Evolutionary conservation across 2,113 vertebrate genomes (phyloP).

Genomic region (Phrynosoma blainvillii): DNA sequence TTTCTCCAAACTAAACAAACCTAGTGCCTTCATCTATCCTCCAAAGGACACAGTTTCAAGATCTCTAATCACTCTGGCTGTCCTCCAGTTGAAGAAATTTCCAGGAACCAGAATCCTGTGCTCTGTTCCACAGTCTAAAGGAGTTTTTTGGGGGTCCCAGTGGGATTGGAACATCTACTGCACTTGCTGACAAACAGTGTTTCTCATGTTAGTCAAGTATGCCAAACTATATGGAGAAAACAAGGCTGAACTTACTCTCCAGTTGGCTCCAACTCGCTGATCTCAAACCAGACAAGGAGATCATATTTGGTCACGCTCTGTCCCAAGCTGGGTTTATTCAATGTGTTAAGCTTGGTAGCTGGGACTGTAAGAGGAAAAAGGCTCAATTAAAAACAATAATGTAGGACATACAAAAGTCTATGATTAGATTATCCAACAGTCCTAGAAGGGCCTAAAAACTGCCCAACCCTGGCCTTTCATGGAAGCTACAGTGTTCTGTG

Average conservation of each 20-base stretch:
- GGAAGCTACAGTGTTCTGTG: background rate
- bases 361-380: conserved; percentile 78
- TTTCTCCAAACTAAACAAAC: background rate
- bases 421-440: no score
- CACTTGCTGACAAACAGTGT: no score
- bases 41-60: background rate
- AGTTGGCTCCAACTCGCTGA: conserved; percentile 97
- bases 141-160: background rate
- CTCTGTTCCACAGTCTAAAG: background rate
- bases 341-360: conserved; percentile 95
- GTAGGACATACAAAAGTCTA: background rate
- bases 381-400: background rate
- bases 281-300: conserved; percentile 98
- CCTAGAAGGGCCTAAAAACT: background rate
- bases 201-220: background rate
- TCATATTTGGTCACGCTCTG: conserved; percentile 98
- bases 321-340: conserved; percentile 93
- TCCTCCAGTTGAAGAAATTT: background rate
- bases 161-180: accelerated
- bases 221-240: background rate
- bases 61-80: background rate
- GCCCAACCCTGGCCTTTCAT: background rate
- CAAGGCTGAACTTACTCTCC: conserved; percentile 89
- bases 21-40: background rate
- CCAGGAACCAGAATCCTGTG: no score